phyloP scores from a whole-genome alignment of 1,140 invertebrate species.

The Drosophila tropicalis region DNA sequence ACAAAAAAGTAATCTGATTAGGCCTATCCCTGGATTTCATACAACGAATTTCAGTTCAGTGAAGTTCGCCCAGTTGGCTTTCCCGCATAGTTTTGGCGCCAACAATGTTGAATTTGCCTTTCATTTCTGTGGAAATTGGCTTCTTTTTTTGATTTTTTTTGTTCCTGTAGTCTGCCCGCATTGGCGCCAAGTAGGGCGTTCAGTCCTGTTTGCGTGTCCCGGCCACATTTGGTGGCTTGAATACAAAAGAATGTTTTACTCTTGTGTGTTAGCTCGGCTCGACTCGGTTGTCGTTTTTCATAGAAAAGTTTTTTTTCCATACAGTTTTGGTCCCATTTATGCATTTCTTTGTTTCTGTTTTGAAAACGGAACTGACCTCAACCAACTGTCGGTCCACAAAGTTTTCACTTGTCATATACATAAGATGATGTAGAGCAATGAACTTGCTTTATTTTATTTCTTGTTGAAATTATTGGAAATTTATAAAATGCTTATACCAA shows the following conservation, averaged over 20 bases:
- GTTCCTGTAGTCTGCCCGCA: slow-evolving; percentile 51
- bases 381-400: neutral
- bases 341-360: neutral
- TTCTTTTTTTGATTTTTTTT: slow-evolving; percentile 22
- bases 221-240: slow-evolving; percentile 54
- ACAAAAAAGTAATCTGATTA: neutral
- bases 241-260: slow-evolving; percentile 22
- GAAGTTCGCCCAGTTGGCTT: neutral
- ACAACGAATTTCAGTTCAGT: neutral
- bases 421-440: neutral
- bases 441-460: neutral
- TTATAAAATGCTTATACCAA: neutral
- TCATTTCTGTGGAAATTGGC: slow-evolving; percentile 12
- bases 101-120: slow-evolving; percentile 36
- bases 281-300: neutral
- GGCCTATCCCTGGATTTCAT: neutral
- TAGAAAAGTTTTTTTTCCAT: neutral
- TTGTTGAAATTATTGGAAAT: neutral
- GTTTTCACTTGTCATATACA: neutral
- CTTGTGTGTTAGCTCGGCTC: slow-evolving; percentile 18
- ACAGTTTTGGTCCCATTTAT: neutral
- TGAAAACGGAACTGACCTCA: slow-evolving; percentile 1
- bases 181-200: slow-evolving; percentile 66
- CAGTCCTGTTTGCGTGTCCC: slow-evolving; percentile 62
- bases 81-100: slow-evolving; percentile 53